Conservation (phyloP, 2,113 vertebrate genomes). For the Phoxinus phoxinus region DNA sequence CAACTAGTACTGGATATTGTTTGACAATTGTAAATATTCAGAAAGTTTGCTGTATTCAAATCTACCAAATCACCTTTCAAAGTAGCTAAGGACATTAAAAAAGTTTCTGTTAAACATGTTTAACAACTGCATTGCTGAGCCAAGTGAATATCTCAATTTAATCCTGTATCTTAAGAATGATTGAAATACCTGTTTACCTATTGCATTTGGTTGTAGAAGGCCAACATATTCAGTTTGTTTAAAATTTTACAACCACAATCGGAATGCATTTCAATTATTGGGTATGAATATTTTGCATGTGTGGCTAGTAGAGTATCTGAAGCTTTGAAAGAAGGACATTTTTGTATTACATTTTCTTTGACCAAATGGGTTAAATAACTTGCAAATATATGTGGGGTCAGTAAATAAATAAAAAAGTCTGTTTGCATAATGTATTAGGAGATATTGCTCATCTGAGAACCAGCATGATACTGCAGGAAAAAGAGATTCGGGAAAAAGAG, state of each 20-base stretch:
- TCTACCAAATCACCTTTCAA: neutral
- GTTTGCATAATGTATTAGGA: neutral
- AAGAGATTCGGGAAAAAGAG: too few relatives aligned
- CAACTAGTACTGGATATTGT: neutral
- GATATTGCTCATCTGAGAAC: neutral
- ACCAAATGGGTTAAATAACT: neutral
- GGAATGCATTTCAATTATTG: neutral
- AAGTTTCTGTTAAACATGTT: neutral
- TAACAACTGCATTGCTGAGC: neutral
- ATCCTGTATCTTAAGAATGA: neutral
- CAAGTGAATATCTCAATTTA: neutral
- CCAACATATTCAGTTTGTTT: neutral
- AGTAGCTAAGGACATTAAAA: neutral
- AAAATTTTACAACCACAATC: neutral
- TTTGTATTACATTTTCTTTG: conserved; percentile 5
- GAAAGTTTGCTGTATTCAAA: neutral
- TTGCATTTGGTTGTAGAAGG: neutral
- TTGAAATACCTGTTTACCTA: neutral
- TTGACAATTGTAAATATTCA: neutral
- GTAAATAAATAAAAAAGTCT: neutral
- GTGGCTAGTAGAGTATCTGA: neutral
- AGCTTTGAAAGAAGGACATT: neutral
- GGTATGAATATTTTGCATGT: neutral
- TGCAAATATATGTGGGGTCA: neutral
- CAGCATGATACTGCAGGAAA: too few relatives aligned